Percentiles rank a stretch among this genome's conserved stretches.
phyloP scores from a whole-genome alignment of 2,797 vertebrate genomes.

The Neostethus bicornis region DNA sequence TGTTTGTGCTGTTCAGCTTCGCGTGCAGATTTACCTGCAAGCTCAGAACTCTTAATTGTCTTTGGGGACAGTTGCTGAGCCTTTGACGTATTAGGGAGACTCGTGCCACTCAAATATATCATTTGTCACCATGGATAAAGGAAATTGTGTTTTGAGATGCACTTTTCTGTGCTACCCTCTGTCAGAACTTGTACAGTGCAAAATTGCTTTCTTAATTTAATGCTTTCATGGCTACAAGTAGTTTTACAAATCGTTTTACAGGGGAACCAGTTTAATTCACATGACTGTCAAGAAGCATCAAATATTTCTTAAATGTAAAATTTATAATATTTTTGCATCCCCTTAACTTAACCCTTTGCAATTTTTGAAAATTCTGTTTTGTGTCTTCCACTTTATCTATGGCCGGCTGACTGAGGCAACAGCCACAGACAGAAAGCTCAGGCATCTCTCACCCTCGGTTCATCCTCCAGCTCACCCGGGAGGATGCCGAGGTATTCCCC shows the following conservation, averaged over 20 bases:
- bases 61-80: slow-evolving; percentile 14
- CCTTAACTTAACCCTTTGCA: too few relatives aligned
- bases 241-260: too few relatives aligned
- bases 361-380: too few relatives aligned
- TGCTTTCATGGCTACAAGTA: background rate
- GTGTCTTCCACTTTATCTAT: too few relatives aligned
- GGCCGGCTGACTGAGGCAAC: too few relatives aligned
- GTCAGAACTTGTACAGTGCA: background rate
- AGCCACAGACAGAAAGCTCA: too few relatives aligned
- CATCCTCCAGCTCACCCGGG: too few relatives aligned
- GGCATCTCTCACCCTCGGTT: too few relatives aligned
- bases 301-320: background rate
- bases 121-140: background rate
- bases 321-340: too few relatives aligned
- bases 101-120: background rate
- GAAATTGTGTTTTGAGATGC: background rate
- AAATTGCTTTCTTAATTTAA: background rate
- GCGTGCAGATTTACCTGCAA: slow-evolving; percentile 27
- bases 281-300: background rate
- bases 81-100: background rate
- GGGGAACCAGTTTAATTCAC: background rate
- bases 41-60: slow-evolving; percentile 16
- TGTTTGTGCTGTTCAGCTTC: slow-evolving; percentile 35
- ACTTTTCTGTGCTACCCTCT: background rate
- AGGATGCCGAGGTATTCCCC: too few relatives aligned